Conservation (phyloP, 2,113 vertebrate species). For the Kobus ellipsiprymnus region DNA sequence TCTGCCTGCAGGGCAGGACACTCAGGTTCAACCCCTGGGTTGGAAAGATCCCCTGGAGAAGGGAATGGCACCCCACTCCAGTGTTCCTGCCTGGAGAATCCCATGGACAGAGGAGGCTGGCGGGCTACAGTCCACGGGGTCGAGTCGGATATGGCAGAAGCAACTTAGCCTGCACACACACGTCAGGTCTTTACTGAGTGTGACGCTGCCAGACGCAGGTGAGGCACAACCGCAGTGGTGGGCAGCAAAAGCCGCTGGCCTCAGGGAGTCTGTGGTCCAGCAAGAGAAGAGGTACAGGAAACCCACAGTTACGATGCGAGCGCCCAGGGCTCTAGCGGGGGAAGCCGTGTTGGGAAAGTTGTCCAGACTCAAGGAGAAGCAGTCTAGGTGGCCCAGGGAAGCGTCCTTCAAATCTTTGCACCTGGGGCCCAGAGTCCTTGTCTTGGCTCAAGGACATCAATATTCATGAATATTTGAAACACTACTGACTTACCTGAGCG, state of each 20-base stretch:
- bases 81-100: background rate
- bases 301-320: rapidly evolving
- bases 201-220: background rate
- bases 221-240: rapidly evolving
- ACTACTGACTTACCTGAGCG: background rate
- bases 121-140: background rate
- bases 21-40: background rate
- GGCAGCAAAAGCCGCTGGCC: background rate
- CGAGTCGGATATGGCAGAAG: background rate
- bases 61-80: background rate
- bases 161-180: background rate
- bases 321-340: rapidly evolving
- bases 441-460: background rate
- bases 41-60: background rate
- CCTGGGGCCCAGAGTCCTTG: background rate
- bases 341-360: rapidly evolving
- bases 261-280: rapidly evolving
- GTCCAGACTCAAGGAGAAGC: rapidly evolving
- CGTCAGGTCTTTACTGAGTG: background rate
- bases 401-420: rapidly evolving
- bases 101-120: background rate
- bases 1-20: background rate
- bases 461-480: background rate
- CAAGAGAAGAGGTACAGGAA: background rate
- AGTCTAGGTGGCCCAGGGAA: rapidly evolving